Conservation (phyloP, 2,113 vertebrate species). For the Gulo gulo region DNA sequence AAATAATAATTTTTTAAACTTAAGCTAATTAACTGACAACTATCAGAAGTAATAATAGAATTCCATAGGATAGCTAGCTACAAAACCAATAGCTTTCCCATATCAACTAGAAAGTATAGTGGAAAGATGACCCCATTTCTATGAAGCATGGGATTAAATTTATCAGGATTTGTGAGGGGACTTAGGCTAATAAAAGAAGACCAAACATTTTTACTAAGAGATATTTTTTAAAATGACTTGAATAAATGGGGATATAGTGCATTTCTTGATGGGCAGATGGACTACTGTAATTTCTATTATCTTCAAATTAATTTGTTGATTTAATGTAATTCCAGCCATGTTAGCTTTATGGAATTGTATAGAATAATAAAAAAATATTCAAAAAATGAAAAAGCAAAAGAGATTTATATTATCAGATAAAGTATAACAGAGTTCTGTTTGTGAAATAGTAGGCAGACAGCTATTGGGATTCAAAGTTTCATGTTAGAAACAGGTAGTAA, state of each 20-base stretch:
- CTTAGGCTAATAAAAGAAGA: slow-evolving; percentile 8
- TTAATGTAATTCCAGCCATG: not conserved
- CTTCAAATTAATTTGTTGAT: slow-evolving; percentile 23
- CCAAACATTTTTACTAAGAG: not conserved
- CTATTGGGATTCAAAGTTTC: not conserved
- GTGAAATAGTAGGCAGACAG: not conserved
- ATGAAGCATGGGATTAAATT: slow-evolving; percentile 12
- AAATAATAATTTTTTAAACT: slow-evolving; percentile 17
- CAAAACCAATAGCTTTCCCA: not conserved
- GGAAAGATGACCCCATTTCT: slow-evolving; percentile 8
- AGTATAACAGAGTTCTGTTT: not conserved
- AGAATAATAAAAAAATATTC: not conserved
- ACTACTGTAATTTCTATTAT: slow-evolving; percentile 31
- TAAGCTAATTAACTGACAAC: not conserved
- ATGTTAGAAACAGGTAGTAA: not conserved
- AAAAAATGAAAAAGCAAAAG: not conserved
- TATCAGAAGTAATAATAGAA: not conserved
- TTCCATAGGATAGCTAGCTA: not conserved
- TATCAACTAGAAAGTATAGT: not conserved
- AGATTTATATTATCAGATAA: slow-evolving; percentile 4
- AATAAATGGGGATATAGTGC: not conserved
- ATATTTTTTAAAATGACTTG: not conserved
- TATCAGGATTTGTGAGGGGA: not conserved
- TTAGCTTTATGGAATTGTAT: not conserved
- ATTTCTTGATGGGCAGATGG: not conserved